Evolutionary conservation across 2,113 vertebrate genomes (phyloP).

Genomic region (Etia nguti): DNA sequence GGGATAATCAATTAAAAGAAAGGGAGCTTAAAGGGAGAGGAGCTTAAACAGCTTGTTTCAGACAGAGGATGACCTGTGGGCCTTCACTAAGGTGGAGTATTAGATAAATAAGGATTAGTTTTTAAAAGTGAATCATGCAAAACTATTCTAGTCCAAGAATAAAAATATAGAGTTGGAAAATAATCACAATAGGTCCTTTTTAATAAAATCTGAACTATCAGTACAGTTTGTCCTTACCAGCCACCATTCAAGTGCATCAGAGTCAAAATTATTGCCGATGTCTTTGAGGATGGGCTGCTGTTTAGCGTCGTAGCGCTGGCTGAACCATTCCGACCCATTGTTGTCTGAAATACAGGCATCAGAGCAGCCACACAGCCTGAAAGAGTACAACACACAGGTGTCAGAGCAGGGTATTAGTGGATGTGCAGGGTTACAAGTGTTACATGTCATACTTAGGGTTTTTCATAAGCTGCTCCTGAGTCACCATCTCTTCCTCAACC

Average conservation of each 20-base stretch:
- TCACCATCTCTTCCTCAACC: neutral
- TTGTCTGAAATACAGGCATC: conserved; percentile 27
- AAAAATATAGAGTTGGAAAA: neutral
- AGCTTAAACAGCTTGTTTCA: neutral
- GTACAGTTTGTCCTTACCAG: conserved; percentile 70
- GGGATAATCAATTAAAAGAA: neutral
- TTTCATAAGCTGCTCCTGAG: neutral
- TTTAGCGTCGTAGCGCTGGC: conserved; percentile 46
- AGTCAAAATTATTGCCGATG: conserved; percentile 42
- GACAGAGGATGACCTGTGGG: neutral
- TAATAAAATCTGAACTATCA: neutral
- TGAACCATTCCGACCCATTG: conserved; percentile 67
- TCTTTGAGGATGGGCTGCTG: conserved; percentile 57
- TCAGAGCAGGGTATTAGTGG: neutral
- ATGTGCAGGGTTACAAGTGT: neutral
- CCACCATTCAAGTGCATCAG: conserved; percentile 70
- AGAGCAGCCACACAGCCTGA: conserved; percentile 43
- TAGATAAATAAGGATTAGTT: neutral
- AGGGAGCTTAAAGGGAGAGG: neutral
- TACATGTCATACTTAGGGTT: neutral
- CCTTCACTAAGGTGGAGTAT: neutral
- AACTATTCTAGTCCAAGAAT: neutral
- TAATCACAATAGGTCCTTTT: neutral
- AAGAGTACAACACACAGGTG: neutral
- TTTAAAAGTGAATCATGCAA: neutral